These are phyloP conservation scores for Jordanella pulchra DNA, from an alignment of 2,797 vertebrate species.

Conservation along the genomic window DNA sequence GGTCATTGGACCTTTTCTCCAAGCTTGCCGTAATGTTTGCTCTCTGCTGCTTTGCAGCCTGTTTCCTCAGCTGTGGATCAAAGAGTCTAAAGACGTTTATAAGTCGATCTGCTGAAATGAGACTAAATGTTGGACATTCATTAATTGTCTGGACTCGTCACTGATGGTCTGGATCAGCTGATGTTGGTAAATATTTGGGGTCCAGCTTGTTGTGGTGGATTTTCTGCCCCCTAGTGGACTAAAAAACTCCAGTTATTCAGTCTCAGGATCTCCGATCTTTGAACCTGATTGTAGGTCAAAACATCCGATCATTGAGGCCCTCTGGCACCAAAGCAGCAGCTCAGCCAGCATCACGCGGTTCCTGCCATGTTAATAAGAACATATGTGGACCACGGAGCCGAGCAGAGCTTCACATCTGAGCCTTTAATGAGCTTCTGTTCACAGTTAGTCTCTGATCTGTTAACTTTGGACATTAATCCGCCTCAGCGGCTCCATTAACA, in stretches of 20 bases:
- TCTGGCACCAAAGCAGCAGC: too few relatives aligned
- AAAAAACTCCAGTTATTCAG: not conserved
- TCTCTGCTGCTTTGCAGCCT: not conserved
- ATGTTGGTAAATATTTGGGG: not conserved
- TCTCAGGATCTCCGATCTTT: not conserved
- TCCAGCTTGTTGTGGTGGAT: not conserved
- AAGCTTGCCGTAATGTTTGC: too few relatives aligned
- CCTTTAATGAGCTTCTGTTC: conserved; percentile 3
- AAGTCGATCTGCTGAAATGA: too few relatives aligned
- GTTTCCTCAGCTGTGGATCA: not conserved
- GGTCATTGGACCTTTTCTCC: not conserved
- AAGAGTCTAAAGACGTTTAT: not conserved
- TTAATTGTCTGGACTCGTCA: too few relatives aligned
- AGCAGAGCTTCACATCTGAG: not conserved
- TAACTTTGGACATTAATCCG: not conserved
- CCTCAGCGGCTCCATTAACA: not conserved
- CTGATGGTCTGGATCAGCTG: not conserved
- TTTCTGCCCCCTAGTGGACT: not conserved
- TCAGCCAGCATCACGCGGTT: not conserved
- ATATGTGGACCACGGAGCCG: not conserved
- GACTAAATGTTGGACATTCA: too few relatives aligned
- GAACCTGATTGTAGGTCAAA: not conserved
- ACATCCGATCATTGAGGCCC: too few relatives aligned
- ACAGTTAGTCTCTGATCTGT: not conserved
- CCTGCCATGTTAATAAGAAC: not conserved